Evolutionary conservation across 2,888 invertebrate genomes (phyloP), one percentile per base, ranked within the genome.

Genomic region (Pristionchus fissidentatus): DNA sequence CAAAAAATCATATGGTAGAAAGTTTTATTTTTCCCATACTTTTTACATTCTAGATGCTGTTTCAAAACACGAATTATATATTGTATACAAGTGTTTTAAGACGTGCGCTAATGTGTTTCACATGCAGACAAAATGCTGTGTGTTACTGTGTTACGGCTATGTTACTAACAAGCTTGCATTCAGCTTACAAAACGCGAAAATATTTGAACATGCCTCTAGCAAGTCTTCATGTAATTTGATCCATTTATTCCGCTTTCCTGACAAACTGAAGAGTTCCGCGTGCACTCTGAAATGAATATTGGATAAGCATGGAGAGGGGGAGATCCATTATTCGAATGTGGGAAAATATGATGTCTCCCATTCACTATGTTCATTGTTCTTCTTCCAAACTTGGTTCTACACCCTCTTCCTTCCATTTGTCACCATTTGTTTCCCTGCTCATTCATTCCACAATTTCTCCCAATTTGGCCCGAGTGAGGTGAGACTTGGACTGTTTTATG

Each of bases 171-270:
- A 19, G 15, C 52, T 13, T 19, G 13, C 52, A 15, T 52, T 19
- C 52, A 52, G 15, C 52, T 52, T 52, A 13, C 52, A 52, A 13
- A 52, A 13, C 52, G 52, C 13, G n/a, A n/a, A n/a, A n/a, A n/a
- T n/a, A n/a, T n/a, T n/a, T 46, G 29, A 29, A 38, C 49, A 10
- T 19, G 52, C 83, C 83, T 83, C 83, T 1, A 83, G 52, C 22
- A 83, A 38, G n/a, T 83, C 73, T 5, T 49, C 73, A n/a, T 83
- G 70, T 26, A 83, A 52, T 73, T 73, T 70, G 73, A 83, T 70
- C 83, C 83, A 83, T 55, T 83, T 83, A 35, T 35, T 83, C 19
- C 55, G 22, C 52, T 55, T 70, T 5, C 55, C 70, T 22, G 83
- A 83, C 1, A 83, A 35, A 52, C 35, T 32, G 73, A 83, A 83